Evolutionary conservation across 2,888 invertebrate species (phyloP).

Genomic region (Julus scanicus): DNA sequence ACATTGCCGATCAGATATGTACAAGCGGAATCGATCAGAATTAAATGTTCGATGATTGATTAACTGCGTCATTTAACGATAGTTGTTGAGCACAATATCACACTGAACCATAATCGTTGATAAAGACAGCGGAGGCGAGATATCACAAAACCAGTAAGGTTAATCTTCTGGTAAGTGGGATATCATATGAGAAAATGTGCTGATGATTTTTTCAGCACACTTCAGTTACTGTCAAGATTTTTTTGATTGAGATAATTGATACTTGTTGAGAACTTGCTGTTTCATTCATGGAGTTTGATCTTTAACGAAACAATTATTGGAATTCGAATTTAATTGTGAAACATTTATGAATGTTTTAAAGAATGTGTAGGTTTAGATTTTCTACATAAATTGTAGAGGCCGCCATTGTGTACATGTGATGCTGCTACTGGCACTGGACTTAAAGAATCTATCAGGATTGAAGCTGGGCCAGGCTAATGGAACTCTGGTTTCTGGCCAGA

Average conservation of each 20-base stretch:
- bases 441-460: too few relatives aligned
- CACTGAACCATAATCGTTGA: background rate
- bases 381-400: too few relatives aligned
- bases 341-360: too few relatives aligned
- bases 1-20: background rate
- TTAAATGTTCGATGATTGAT: constrained; percentile 8
- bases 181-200: background rate
- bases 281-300: background rate
- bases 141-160: background rate
- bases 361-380: too few relatives aligned
- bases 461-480: too few relatives aligned
- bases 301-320: too few relatives aligned
- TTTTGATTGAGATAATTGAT: background rate
- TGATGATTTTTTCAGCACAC: background rate
- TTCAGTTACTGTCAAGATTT: background rate
- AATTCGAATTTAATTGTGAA: too few relatives aligned
- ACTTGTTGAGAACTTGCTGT: background rate
- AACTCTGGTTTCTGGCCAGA: too few relatives aligned
- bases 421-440: too few relatives aligned
- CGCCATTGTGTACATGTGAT: too few relatives aligned
- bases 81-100: background rate
- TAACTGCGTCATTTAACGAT: background rate
- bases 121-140: background rate
- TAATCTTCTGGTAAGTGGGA: background rate
- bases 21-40: background rate